Evolutionary conservation across 2,797 vertebrate species (phyloP).

Genomic region (Pseudochirops corinnae): DNA sequence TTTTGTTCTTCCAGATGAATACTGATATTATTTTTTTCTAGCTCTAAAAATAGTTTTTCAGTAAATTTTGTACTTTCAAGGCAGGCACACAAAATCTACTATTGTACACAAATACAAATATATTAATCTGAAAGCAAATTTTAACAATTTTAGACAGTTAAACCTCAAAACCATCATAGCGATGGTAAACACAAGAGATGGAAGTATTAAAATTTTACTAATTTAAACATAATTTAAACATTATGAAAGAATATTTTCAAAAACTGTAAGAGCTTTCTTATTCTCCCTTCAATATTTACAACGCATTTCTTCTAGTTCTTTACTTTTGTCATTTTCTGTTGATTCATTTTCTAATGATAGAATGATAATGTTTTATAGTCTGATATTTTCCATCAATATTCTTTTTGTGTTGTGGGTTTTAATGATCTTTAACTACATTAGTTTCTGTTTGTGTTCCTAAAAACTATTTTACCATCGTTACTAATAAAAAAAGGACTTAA

Average conservation of each 20-base stretch:
- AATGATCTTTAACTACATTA: background rate
- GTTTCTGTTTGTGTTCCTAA: background rate
- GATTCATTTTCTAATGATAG: background rate
- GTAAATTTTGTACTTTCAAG: background rate
- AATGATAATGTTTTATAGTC: background rate
- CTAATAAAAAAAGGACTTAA: background rate
- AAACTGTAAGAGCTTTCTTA: background rate
- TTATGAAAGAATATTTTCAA: background rate
- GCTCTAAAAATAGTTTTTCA: no score
- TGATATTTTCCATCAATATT: background rate
- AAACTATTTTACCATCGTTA: background rate
- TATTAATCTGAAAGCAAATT: background rate
- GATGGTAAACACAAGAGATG: background rate
- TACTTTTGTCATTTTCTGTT: background rate
- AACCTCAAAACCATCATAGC: background rate
- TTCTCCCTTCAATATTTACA: background rate
- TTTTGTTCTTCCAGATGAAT: no score
- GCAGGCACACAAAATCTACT: background rate
- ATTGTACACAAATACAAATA: background rate
- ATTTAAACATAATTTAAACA: background rate
- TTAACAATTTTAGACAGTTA: background rate
- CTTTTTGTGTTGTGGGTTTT: background rate
- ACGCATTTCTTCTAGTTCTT: background rate
- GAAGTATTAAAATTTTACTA: background rate
- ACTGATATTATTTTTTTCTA: no score